phyloP scores from a whole-genome alignment of 1,140 invertebrate species.

The Pseudomyrmex gracilis region DNA sequence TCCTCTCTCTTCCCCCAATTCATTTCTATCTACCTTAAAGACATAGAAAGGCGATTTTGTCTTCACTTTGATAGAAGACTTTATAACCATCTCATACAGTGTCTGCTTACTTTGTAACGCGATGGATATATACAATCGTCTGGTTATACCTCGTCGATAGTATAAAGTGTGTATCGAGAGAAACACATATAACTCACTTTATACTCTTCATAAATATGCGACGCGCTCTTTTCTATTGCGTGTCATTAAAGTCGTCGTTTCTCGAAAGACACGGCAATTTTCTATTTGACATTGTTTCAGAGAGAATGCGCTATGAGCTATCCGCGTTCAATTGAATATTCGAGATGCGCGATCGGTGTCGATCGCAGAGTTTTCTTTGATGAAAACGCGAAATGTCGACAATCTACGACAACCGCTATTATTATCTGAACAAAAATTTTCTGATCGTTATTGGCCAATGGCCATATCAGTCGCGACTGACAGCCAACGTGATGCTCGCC shows the following conservation, averaged over 20 bases:
- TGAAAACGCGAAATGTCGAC: constrained; percentile 6
- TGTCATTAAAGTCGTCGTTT: neutral
- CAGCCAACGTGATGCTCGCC: neutral
- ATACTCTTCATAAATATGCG: neutral
- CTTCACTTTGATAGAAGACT: no score
- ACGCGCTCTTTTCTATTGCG: neutral
- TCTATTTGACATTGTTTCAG: constrained; percentile 1
- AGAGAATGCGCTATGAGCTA: neutral
- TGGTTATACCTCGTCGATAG: neutral
- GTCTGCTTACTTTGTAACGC: neutral
- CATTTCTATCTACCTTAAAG: neutral
- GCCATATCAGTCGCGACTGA: constrained; percentile 34
- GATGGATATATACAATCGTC: neutral
- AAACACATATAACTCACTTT: neutral
- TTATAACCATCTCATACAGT: no score
- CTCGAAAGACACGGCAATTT: neutral
- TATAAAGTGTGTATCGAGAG: neutral
- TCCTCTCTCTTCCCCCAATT: no score
- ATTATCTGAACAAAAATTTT: constrained; percentile 25
- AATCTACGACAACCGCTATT: constrained; percentile 34
- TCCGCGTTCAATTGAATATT: constrained; percentile 5
- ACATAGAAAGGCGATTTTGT: neutral
- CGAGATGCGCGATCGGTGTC: neutral
- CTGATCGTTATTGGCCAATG: constrained; percentile 19
- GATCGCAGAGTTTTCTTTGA: neutral